Evolutionary conservation across 2,888 invertebrate species (phyloP), one percentile per base, ranked within the genome.

Genomic region (Dolichomitus sp.): DNA sequence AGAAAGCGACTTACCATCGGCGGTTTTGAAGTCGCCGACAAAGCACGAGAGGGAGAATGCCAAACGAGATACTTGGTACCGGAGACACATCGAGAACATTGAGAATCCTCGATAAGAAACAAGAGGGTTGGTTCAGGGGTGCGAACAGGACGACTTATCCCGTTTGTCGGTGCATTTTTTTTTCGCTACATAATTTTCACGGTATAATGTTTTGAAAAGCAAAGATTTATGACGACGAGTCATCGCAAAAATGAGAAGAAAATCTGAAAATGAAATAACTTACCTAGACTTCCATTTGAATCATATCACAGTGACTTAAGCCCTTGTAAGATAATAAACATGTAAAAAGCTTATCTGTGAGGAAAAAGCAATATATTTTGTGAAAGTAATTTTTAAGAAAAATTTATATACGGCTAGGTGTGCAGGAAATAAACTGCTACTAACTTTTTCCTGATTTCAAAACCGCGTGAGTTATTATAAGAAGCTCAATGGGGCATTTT

Each of bases 11-110:
- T 69, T n/a, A 40, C 45, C 12, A 81, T 80, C 69, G 76, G 77
- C 59, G 48, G 65, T 61, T 82, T 82, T 84, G 81, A 85, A 81
- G 80, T 84, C 33, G 72, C 86, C 86, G 86, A 85, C 86, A 86
- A 85, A 84, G 81, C 54, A 19, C 7, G n/a, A 59, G 48, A 59
- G 52, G 80, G 79, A 52, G 54, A 65, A 65, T 54, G 77, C 76
- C 80, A 63, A 74, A 40, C 68, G 63, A 63, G 70, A 48, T 61
- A 59, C 50, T 70, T 27, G 19, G 27, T 23, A 52, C 12, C 19
- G 54, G 12, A 63, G 66, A 50, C 59, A 73, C 77, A 57, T 73
- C 54, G 76, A 68, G 52, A 59, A 23, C 57, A 69, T 69, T 63
- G 63, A 33, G 54, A 27, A 54, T 73, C 54, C 73, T 45, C 42